Evolutionary conservation across 1,140 invertebrate genomes (phyloP), one percentile per base, ranked within the genome.

Genomic region (Drosophila pruinosa): DNA sequence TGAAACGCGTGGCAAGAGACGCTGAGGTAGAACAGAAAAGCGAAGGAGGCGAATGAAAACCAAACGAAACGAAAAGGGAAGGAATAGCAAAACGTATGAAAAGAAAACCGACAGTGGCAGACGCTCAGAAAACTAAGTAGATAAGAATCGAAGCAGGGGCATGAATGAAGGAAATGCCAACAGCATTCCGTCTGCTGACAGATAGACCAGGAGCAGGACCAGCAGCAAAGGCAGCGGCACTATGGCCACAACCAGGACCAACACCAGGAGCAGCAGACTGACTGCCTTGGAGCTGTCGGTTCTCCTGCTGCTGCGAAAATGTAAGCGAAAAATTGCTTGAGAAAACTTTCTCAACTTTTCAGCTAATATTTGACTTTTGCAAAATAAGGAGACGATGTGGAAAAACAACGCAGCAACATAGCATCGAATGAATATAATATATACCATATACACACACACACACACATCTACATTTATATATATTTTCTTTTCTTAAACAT

Each of bases 291-390:
- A 53, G 74, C 61, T 59, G 71, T 61, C 34, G 41, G 17, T 34
- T 15, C 71, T 34, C 10, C 19, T 39, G 52, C 22, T 57, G 21
- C 24, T 67, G 63, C 63, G 75, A 88, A 88, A 86, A 86, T 88
- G 82, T 88, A 86, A 86, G 83, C 75, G 83, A 77, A 88, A 88
- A 88, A 88, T 88, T 88, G 82, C 82, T 88, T 89, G 82, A 70
- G 82, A 89, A 89, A 88, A 88, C 83, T 88, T 88, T 88, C 78
- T 89, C 82, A 88, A 88, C 82, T 88, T 88, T 88, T 88, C 82
- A 88, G 82, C 82, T 88, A 88, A 88, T 88, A 88, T 88, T 88
- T 88, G 82, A 89, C 82, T 88, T 88, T 88, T 70, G 64, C 78
- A 82, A 86, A 86, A 86, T 86, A 88, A 88, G 82, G 70, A 89